A percentile compares a stretch with the other conserved stretches of the same genome.
Evolutionary conservation across 2,797 vertebrate species (phyloP).

Genomic region (Peromyscus attwateri): DNA sequence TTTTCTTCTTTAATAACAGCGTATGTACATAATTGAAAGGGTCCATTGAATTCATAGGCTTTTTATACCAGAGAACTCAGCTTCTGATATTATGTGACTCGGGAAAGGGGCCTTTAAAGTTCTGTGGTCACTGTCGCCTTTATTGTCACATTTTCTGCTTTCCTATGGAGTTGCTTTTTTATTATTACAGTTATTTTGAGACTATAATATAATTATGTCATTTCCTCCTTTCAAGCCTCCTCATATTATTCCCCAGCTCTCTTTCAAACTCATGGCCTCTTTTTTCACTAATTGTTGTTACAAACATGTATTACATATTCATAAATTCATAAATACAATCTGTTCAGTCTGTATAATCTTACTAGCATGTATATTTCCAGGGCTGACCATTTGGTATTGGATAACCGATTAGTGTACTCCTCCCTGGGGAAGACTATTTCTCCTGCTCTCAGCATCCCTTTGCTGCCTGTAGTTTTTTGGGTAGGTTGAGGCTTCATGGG

Average conservation of each 20-base stretch:
- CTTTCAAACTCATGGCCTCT: background rate
- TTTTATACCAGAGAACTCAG: background rate
- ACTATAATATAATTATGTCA: background rate
- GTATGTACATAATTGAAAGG: constrained; percentile 44
- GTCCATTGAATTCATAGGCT: background rate
- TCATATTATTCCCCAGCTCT: background rate
- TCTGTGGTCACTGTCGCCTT: background rate
- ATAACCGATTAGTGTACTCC: background rate
- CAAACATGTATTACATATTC: background rate
- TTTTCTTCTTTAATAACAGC: constrained; percentile 47
- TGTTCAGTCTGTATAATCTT: background rate
- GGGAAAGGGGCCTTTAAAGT: background rate
- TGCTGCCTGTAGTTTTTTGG: background rate
- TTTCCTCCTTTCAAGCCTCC: background rate
- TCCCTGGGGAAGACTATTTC: background rate
- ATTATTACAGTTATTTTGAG: background rate
- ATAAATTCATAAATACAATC: background rate
- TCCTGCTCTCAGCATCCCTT: background rate
- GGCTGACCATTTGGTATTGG: background rate
- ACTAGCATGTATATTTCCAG: background rate
- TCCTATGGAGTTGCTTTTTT: background rate
- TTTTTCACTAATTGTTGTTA: background rate
- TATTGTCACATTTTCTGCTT: background rate
- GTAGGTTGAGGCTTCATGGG: background rate
- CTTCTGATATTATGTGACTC: background rate